phyloP scores from a whole-genome alignment of 2,113 vertebrate genomes.

The Takifugu flavidus region DNA sequence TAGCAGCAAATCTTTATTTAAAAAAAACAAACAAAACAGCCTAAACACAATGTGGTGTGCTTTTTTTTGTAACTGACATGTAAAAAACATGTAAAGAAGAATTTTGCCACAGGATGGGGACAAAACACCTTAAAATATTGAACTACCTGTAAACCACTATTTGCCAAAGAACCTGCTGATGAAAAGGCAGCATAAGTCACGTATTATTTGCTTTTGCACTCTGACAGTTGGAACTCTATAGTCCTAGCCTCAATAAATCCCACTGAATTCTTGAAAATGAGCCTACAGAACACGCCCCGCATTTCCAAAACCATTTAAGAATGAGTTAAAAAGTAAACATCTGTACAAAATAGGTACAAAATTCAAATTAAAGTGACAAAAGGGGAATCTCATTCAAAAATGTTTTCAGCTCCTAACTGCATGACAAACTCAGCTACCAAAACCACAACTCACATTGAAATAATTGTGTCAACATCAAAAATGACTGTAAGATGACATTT shows the following conservation, averaged over 20 bases:
- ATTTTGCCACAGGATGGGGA: constrained; percentile 33
- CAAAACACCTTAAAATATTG: constrained; percentile 11
- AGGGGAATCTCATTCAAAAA: not conserved
- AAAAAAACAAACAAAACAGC: not conserved
- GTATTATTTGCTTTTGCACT: too few relatives aligned
- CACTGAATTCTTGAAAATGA: too few relatives aligned
- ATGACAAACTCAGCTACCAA: constrained; percentile 15
- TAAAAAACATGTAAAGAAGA: too few relatives aligned
- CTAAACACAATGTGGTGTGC: not conserved
- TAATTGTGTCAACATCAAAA: constrained; percentile 7
- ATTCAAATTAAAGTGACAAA: constrained; percentile 2
- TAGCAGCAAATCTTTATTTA: not conserved
- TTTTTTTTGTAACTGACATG: too few relatives aligned
- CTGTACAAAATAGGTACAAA: not conserved
- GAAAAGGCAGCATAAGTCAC: too few relatives aligned
- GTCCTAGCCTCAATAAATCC: too few relatives aligned
- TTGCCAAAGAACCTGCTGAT: too few relatives aligned
- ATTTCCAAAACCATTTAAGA: not conserved
- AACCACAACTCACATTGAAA: constrained; percentile 3
- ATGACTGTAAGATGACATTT: not conserved
- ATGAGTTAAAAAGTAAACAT: not conserved
- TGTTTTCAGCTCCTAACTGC: constrained; percentile 32
- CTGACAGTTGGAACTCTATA: too few relatives aligned
- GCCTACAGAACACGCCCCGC: too few relatives aligned
- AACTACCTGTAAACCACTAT: too few relatives aligned